Evolutionary conservation across 2,113 vertebrate genomes (phyloP), one percentile per base, ranked within the genome.

Genomic region (Solea solea): DNA sequence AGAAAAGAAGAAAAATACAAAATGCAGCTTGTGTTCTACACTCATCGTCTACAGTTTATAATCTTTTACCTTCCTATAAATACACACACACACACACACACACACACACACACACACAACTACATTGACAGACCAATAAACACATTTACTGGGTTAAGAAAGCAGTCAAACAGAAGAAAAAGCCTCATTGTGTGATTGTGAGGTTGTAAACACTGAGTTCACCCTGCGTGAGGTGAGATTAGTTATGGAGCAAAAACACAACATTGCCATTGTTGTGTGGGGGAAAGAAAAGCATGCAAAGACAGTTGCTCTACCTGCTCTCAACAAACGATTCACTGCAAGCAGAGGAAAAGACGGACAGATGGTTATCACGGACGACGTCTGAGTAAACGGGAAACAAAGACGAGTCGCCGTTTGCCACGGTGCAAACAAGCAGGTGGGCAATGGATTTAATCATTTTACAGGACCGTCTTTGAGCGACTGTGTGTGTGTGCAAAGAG

Each of bases 401-500:
- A 58, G 66, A 83, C 12, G 15, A 67, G 57, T 54, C 2, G 57
- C 51, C 2, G 5, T 64, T 54, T 64, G 76, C 53, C 66, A 53
- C 57, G 68, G 71, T 82, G 56, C 66, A 74, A 86, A 82, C 76
- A 82, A 83, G 75, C 81, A 83, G 81, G 69, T 79, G 72, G 72
- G 74, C 66, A 67, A 64, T 4, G 13, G 69, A 74, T 74, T 64
- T 66, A 69, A 80, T 81, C 16, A 70, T 64, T 76, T 67, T 76
- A 48, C 59, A 66, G 40, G 11, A 50, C 58, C 69, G 28, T 66
- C 27, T 64, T 9, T 72, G 50, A 21, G 41, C 49, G 11, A 41
- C n/a, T n/a, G n/a, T n/a, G n/a, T 61, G 9, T 53, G 25, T 41
- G 12, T 41, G 44, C 7, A 3, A 49, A 5, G 48, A n/a, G 0